Evolutionary conservation across 2,113 vertebrate species (phyloP).

Genomic region (Stegostoma tigrinum): DNA sequence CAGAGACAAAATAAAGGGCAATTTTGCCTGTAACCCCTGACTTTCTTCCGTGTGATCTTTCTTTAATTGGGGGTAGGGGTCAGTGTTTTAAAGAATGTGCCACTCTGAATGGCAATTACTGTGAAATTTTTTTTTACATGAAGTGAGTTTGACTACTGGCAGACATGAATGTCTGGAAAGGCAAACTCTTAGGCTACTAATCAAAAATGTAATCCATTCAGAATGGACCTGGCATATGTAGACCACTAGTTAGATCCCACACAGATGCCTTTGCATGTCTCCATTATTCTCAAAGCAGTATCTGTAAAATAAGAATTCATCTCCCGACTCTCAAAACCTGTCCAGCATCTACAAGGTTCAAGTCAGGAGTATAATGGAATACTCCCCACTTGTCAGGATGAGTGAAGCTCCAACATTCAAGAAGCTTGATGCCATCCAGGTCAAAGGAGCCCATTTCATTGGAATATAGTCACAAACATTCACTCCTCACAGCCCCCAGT

Average conservation of each 20-base stretch:
- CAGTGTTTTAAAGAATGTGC: background rate
- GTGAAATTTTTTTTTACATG: background rate
- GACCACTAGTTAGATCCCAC: too few species aligned
- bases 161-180: background rate
- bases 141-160: background rate
- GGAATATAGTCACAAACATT: too few species aligned
- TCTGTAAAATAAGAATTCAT: too few species aligned
- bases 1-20: background rate
- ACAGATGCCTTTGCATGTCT: background rate
- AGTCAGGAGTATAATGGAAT: too few species aligned
- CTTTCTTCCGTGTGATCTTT: background rate
- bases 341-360: too few species aligned
- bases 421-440: too few species aligned
- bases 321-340: too few species aligned
- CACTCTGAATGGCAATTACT: background rate
- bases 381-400: too few species aligned
- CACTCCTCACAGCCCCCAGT: too few species aligned
- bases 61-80: background rate
- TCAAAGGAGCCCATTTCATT: too few species aligned
- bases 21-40: background rate
- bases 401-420: too few species aligned
- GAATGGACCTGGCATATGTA: background rate
- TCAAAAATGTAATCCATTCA: background rate
- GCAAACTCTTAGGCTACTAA: background rate
- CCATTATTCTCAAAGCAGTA: too few species aligned